Base-by-base conservation (phyloP, 2,888 invertebrate genomes). In the Tenthredo scrophulariae region DNA sequence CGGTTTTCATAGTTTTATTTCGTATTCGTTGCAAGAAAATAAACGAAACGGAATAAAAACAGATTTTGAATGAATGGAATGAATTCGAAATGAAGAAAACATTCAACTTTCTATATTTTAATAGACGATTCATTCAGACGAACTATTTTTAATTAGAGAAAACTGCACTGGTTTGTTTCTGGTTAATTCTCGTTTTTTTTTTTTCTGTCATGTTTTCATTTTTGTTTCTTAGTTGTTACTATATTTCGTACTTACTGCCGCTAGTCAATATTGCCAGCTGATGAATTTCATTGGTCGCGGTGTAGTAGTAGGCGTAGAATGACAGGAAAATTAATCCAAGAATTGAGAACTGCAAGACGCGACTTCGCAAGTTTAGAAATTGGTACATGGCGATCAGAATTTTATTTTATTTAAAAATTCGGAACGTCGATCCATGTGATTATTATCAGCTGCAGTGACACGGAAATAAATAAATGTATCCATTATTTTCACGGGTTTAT, bases 261-360 rank as follows among this genome's bases (percentile, higher is more conserved):
- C 50, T 58, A 40, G 62, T 80, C 33, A 62, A 50, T 58, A 83
- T 62, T 18, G 87, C 85, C n/a, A 88, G 89, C 50, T 91, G 91
- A 74, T 85, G 89, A 40, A 90, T 85, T 37, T 92, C 91, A 84
- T 89, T 90, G 85, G 89, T 86, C 7, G 91, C 90, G 15, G 91
- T 92, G 54, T 92, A 91, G 86, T 92, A 92, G 85, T 92, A 93
- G 3, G 92, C 91, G 84, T 92, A 92, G 77, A 92, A 90, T 33
- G 92, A 92, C 46, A 93, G 88, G 33, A 89, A 88, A 54, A 93
- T 86, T 65, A 93, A 89, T 86, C 90, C 92, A 70, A 93, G 87
- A 86, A 93, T 90, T 82, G 92, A 90, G 84, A 87, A 90, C 87
- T 91, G 91, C 72, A 91, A 88, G 86, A 90, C 86, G 85, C 92